Evolutionary conservation across 2,797 vertebrate genomes (phyloP).

Genomic region (Micrastur ruficollis): DNA sequence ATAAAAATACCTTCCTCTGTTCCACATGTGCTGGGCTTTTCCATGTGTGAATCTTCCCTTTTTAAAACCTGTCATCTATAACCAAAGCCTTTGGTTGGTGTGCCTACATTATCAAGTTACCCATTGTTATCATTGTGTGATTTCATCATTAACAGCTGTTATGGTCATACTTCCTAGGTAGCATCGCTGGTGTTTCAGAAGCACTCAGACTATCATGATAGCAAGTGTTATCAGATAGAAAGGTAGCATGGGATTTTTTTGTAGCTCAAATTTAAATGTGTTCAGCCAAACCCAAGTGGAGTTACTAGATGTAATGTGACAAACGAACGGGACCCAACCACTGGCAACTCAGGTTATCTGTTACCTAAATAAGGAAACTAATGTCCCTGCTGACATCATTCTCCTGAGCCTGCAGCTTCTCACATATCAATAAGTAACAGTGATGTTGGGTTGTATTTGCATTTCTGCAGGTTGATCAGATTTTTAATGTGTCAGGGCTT

Average conservation of each 20-base stretch:
- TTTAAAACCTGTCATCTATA: background rate
- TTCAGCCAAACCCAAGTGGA: background rate
- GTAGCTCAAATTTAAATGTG: background rate
- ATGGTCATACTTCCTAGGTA: background rate
- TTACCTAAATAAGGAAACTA: background rate
- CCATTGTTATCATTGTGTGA: background rate
- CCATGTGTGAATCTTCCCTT: background rate
- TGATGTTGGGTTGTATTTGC: background rate
- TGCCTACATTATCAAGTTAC: background rate
- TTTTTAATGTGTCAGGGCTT: background rate
- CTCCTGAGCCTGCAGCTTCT: background rate
- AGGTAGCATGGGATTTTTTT: background rate
- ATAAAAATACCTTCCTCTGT: background rate
- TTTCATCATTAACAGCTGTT: background rate
- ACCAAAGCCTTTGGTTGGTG: background rate
- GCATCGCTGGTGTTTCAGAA: background rate
- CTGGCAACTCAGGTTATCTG: background rate
- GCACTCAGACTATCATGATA: background rate
- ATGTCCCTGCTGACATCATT: background rate
- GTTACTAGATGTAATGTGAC: background rate
- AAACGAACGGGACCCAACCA: background rate
- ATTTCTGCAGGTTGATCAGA: background rate
- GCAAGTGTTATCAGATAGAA: background rate
- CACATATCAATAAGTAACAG: background rate
- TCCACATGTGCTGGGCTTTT: background rate